A percentile compares a stretch with the other conserved stretches of the same genome.
Evolutionary conservation across 1,140 invertebrate species (phyloP).

Genomic region (Anadara kagoshimensis): DNA sequence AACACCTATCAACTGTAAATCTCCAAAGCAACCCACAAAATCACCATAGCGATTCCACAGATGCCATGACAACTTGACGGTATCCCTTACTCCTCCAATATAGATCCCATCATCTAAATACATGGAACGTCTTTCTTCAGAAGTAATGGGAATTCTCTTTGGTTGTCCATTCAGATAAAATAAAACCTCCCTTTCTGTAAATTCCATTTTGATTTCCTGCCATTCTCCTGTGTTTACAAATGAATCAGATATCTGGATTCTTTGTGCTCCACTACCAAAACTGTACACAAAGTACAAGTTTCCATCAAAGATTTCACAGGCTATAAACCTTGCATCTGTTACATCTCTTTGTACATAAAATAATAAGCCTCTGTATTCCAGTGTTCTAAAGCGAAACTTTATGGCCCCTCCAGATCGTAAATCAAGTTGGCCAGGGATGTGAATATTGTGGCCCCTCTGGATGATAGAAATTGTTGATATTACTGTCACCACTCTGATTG

Average conservation of each 20-base stretch:
- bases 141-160: conserved; percentile 14
- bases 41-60: conserved; percentile 56
- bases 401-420: conserved; percentile 25
- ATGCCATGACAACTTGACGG: conserved; percentile 58
- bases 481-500: conserved; percentile 2
- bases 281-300: conserved; percentile 60
- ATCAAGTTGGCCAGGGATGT: conserved; percentile 20
- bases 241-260: conserved; percentile 39
- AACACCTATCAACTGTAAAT: conserved; percentile 42
- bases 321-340: conserved; percentile 15
- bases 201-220: conserved; percentile 45
- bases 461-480: conserved; percentile 30
- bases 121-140: not conserved
- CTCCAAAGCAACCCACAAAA: conserved; percentile 58
- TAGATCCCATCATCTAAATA: conserved; percentile 30
- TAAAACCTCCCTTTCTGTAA: conserved; percentile 1
- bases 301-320: conserved; percentile 61
- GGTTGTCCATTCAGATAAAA: conserved; percentile 29
- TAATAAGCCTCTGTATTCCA: conserved; percentile 24
- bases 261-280: conserved; percentile 45
- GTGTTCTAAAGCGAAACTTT: conserved; percentile 32
- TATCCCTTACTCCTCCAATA: conserved; percentile 34
- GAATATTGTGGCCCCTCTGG: not conserved
- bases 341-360: conserved; percentile 11
- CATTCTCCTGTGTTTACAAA: conserved; percentile 53